phyloP scores from a whole-genome alignment of 2,113 vertebrate genomes.

The Felis chaus region DNA sequence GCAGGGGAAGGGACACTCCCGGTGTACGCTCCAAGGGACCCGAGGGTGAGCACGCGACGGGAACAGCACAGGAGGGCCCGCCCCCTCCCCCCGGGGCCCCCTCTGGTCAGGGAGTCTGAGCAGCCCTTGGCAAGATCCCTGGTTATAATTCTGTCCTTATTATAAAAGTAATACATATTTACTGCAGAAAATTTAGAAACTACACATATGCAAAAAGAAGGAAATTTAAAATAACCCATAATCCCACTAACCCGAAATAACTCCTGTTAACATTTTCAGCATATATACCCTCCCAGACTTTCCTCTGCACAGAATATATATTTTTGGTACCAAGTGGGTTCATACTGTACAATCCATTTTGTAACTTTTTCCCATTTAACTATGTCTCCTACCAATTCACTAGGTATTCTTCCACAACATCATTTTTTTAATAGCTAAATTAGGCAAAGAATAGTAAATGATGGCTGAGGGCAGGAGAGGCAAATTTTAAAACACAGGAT shows the following conservation, averaged over 20 bases:
- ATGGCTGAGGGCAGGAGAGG: neutral
- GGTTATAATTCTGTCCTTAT: constrained; percentile 44
- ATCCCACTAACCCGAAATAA: constrained; percentile 78
- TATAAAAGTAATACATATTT: constrained; percentile 75
- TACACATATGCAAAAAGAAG: constrained; percentile 76
- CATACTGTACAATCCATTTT: constrained; percentile 27
- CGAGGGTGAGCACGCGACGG: fast-evolving
- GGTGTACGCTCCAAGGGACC: fast-evolving
- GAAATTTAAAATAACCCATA: constrained; percentile 75
- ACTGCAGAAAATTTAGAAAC: constrained; percentile 75
- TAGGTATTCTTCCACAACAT: neutral
- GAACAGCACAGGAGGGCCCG: neutral
- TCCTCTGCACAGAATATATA: constrained; percentile 36
- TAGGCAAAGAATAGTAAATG: neutral
- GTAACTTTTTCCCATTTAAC: neutral
- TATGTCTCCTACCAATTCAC: neutral
- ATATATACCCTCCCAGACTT: constrained; percentile 55
- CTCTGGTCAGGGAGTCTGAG: constrained; percentile 6
- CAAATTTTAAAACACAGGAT: neutral
- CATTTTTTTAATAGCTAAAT: neutral
- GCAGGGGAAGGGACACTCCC: fast-evolving
- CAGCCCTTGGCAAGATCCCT: neutral
- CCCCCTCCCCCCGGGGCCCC: neutral
- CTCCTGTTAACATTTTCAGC: constrained; percentile 54
- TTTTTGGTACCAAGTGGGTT: constrained; percentile 31